Conservation (phyloP, 2,888 invertebrate genomes). For the Zaprionus lineosus region DNA sequence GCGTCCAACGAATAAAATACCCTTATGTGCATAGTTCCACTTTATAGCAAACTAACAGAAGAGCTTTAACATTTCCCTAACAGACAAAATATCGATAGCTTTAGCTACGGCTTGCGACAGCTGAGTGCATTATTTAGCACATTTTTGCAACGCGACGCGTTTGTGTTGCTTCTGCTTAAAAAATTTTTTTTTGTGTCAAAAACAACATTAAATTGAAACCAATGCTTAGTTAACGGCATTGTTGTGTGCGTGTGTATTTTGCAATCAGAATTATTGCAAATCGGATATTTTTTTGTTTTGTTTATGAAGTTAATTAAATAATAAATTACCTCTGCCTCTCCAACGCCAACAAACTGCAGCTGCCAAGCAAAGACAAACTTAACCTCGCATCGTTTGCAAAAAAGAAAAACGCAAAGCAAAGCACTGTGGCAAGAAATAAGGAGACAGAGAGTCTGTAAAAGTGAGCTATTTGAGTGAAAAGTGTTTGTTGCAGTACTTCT, state of each 20-base stretch:
- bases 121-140: slow-evolving; percentile 69
- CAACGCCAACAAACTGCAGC: slow-evolving; percentile 45
- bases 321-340: slow-evolving; percentile 30
- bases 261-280: slow-evolving; percentile 45
- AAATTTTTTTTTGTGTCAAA: slow-evolving; percentile 69
- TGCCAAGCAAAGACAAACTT: slow-evolving; percentile 63
- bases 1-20: no score
- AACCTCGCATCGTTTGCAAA: slow-evolving; percentile 66
- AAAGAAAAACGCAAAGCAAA: slow-evolving; percentile 42
- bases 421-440: no score
- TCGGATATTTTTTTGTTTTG: slow-evolving; percentile 50
- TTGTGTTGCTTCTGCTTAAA: slow-evolving; percentile 66
- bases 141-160: slow-evolving; percentile 60
- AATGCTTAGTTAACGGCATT: slow-evolving; percentile 15
- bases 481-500: slow-evolving; percentile 47
- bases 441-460: slow-evolving; percentile 20
- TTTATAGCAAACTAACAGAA: not conserved
- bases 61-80: not conserved
- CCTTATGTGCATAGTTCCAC: no score
- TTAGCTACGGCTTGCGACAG: slow-evolving; percentile 30
- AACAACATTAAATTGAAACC: slow-evolving; percentile 47
- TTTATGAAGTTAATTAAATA: slow-evolving; percentile 33
- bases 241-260: slow-evolving; percentile 40
- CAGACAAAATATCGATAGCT: slow-evolving; percentile 32
- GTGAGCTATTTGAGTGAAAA: slow-evolving; percentile 39